phyloP scores from a whole-genome alignment of 2,888 invertebrate genomes.

The Eupithecia vulgata region DNA sequence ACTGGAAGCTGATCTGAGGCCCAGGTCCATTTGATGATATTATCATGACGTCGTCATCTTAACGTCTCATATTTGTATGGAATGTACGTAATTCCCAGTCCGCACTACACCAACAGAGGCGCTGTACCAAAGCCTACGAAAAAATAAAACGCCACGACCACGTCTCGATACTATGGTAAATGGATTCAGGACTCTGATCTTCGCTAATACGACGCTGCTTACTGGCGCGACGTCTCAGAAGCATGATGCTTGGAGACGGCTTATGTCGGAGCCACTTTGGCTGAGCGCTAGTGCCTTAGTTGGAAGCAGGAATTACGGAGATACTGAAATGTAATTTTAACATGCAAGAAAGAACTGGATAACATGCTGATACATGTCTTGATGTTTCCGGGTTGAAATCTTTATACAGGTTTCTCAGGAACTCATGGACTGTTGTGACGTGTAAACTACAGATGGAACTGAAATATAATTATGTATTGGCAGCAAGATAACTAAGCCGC shows the following conservation, averaged over 20 bases:
- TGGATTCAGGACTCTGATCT: too few species aligned
- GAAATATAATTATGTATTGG: background rate
- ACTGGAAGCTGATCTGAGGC: background rate
- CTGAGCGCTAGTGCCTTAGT: background rate
- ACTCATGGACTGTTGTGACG: background rate
- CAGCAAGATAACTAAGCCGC: background rate
- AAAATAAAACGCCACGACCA: too few species aligned
- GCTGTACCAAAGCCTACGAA: too few species aligned
- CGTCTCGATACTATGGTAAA: too few species aligned
- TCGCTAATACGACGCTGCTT: background rate
- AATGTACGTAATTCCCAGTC: too few species aligned
- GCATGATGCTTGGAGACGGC: background rate
- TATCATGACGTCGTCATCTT: too few species aligned
- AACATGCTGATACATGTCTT: background rate
- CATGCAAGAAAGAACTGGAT: background rate
- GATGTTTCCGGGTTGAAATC: background rate
- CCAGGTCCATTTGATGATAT: too few species aligned
- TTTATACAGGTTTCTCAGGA: background rate
- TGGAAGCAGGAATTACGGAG: background rate
- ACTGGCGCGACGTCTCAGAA: background rate
- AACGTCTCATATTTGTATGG: too few species aligned
- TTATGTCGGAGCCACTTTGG: background rate
- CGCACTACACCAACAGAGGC: too few species aligned
- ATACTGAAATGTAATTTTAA: background rate
- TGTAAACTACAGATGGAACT: background rate